Evolutionary conservation across 92 coral and sea anemone genomes (phyloP).

Genomic region (Bergia sp.): DNA sequence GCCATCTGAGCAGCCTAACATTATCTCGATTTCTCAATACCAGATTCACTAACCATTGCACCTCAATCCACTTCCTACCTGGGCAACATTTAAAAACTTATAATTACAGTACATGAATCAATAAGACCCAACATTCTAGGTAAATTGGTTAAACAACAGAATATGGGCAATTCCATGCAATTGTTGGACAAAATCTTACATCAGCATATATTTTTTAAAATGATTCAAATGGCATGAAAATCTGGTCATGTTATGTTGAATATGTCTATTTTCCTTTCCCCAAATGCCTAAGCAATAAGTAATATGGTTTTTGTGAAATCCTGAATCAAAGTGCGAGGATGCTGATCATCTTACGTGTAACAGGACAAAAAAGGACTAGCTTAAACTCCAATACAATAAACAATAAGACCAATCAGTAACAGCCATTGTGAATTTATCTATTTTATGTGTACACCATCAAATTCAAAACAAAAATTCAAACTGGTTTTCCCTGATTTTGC

Average conservation of each 20-base stretch:
- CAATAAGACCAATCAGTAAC: background rate
- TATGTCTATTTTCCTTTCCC: background rate
- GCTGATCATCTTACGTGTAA: background rate
- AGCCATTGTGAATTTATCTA: background rate
- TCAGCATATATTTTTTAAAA: background rate
- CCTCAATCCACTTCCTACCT: background rate
- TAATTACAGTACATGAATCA: conserved; percentile 7
- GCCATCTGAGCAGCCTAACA: background rate
- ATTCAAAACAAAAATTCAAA: background rate
- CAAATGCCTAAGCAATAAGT: background rate
- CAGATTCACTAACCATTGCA: background rate
- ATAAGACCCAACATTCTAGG: conserved; percentile 20
- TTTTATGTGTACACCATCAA: background rate
- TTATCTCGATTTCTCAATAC: background rate
- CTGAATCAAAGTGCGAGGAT: background rate
- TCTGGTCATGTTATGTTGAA: background rate
- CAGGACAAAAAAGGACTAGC: background rate
- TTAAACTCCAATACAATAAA: background rate
- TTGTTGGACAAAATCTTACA: background rate
- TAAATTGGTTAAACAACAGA: conserved; percentile 3
- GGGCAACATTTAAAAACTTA: background rate
- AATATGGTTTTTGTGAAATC: background rate
- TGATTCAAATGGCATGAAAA: background rate
- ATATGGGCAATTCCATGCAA: background rate
- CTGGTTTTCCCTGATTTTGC: background rate